Percentiles rank a stretch among this genome's conserved stretches.
Evolutionary conservation across 2,888 invertebrate species (phyloP).

Genomic region (Caenorhabditis sinica): DNA sequence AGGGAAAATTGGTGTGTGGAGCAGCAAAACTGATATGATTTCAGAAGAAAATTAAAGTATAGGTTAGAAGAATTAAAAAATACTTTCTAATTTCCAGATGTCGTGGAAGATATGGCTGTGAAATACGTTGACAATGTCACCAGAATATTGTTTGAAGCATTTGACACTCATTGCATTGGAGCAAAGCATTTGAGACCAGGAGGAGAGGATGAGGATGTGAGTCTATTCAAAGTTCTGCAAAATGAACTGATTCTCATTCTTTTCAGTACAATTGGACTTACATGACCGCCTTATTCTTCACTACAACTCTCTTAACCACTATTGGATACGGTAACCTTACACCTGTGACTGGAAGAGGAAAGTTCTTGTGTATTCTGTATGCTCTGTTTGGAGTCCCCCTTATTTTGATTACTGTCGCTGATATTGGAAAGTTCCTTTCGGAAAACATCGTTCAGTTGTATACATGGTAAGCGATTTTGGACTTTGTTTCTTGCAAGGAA

Average conservation of each 20-base stretch:
- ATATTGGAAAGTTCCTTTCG: conserved; percentile 83
- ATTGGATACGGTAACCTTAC: conserved; percentile 84
- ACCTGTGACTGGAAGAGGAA: conserved; percentile 82
- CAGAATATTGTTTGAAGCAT: conserved; percentile 82
- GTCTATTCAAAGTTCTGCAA: background rate
- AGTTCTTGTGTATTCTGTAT: conserved; percentile 83
- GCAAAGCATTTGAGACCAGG: conserved; percentile 75
- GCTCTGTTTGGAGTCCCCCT: conserved; percentile 83
- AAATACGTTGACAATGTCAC: conserved; percentile 83
- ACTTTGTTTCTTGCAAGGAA: background rate
- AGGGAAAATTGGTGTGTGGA: too few relatives aligned
- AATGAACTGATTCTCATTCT: background rate
- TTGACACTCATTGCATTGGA: conserved; percentile 83
- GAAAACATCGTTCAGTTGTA: conserved; percentile 83
- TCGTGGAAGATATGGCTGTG: conserved; percentile 71
- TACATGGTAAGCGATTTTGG: conserved; percentile 65
- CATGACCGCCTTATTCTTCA: conserved; percentile 83
- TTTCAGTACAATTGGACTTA: conserved; percentile 81
- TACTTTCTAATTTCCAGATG: conserved; percentile 48
- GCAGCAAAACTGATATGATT: background rate
- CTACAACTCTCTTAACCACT: conserved; percentile 83
- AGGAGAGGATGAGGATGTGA: conserved; percentile 68
- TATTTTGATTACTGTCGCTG: conserved; percentile 83
- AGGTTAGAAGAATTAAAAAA: too few relatives aligned
- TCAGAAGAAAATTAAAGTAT: background rate